Conservation (phyloP, 2,797 vertebrate genomes). For the Helicolenus hilgendorfi region DNA sequence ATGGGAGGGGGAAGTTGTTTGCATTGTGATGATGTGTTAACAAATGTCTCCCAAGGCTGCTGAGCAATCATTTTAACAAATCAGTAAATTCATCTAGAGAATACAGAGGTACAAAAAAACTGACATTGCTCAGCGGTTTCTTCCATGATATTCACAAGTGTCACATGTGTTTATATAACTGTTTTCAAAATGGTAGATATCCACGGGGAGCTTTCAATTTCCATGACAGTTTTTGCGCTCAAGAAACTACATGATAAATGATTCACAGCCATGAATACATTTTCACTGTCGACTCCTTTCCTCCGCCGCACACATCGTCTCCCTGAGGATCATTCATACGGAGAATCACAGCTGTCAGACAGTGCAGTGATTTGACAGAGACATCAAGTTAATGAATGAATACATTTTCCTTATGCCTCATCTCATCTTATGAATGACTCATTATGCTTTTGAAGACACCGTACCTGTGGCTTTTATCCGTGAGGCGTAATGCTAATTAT, state of each 20-base stretch:
- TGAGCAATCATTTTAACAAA: constrained; percentile 21
- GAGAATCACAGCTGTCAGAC: constrained; percentile 49
- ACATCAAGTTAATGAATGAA: constrained; percentile 51
- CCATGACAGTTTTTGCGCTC: neutral
- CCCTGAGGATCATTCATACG: constrained; percentile 3
- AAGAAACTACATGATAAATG: constrained; percentile 3
- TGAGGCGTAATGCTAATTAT: constrained; percentile 3
- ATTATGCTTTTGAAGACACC: neutral
- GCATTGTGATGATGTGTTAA: neutral
- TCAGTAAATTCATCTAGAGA: neutral
- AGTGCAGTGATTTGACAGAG: constrained; percentile 22
- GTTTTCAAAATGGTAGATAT: constrained; percentile 1
- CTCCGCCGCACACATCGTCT: neutral
- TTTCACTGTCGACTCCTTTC: neutral
- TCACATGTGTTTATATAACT: neutral
- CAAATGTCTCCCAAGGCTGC: neutral
- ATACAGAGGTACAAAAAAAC: neutral
- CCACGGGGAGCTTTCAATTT: neutral
- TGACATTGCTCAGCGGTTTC: neutral
- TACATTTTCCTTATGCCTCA: constrained; percentile 31
- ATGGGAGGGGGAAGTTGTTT: constrained; percentile 16
- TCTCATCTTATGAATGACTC: constrained; percentile 48
- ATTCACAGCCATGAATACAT: constrained; percentile 25
- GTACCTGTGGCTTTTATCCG: constrained; percentile 16
- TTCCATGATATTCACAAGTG: neutral